Evolutionary conservation across 1,140 invertebrate species (phyloP).

Genomic region (Pachyrhynchus sulphureomaculatus): DNA sequence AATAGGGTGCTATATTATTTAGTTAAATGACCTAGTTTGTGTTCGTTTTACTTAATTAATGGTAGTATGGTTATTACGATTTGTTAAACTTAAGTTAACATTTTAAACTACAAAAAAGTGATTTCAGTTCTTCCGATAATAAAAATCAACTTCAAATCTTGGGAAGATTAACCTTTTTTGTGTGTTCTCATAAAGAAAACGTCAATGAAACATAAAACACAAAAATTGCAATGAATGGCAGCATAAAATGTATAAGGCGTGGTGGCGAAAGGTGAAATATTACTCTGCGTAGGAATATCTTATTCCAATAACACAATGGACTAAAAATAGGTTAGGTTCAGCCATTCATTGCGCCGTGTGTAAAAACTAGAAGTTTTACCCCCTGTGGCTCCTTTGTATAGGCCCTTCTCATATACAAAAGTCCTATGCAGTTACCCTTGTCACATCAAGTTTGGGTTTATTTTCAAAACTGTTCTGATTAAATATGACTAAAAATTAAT

Average conservation of each 20-base stretch:
- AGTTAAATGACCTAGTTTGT: too few relatives aligned
- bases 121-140: too few relatives aligned
- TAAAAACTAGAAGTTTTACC: conserved; percentile 49
- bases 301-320: conserved; percentile 45
- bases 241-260: conserved; percentile 44
- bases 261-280: conserved; percentile 46
- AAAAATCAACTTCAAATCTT: too few relatives aligned
- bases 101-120: too few relatives aligned
- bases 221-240: conserved; percentile 44
- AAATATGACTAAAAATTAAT: too few relatives aligned
- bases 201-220: conserved; percentile 43
- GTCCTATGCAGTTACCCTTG: conserved; percentile 25
- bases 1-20: too few relatives aligned
- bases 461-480: too few relatives aligned
- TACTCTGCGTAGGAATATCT: conserved; percentile 47
- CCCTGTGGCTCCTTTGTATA: conserved; percentile 44
- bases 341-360: conserved; percentile 45
- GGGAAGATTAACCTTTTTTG: too few relatives aligned
- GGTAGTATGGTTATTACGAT: too few relatives aligned
- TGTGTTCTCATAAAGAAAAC: conserved; percentile 22
- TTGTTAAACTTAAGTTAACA: too few relatives aligned
- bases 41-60: too few relatives aligned
- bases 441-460: background rate
- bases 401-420: conserved; percentile 25
- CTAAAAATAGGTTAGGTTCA: conserved; percentile 42